Evolutionary conservation across 2,888 invertebrate species (phyloP).

Genomic region (Drosophila flavopinicola): DNA sequence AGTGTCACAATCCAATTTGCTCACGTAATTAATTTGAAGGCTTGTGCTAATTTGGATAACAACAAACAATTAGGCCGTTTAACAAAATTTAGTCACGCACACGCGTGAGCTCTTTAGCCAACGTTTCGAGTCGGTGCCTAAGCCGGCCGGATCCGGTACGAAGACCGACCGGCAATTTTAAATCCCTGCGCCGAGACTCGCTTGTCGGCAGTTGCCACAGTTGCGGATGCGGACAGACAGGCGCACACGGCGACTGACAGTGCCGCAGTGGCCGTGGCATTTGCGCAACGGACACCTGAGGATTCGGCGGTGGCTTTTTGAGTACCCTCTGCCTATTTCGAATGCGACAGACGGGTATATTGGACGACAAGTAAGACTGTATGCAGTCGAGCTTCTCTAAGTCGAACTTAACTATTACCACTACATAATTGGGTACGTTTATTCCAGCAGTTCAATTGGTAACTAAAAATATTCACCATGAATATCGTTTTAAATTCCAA

Average conservation of each 20-base stretch:
- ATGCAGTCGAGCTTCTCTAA: too few relatives aligned
- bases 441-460: too few relatives aligned
- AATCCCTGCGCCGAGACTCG: conserved; percentile 9
- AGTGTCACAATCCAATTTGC: conserved; percentile 58
- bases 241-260: conserved; percentile 61
- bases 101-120: not conserved
- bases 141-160: conserved; percentile 8
- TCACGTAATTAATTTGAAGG: conserved; percentile 67
- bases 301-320: conserved; percentile 45
- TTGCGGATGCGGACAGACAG: conserved; percentile 47
- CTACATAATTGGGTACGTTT: too few relatives aligned
- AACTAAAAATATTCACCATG: too few relatives aligned
- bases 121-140: not conserved
- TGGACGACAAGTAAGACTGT: not conserved
- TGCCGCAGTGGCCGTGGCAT: conserved; percentile 62
- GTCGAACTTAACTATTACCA: too few relatives aligned
- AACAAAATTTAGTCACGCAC: conserved; percentile 53
- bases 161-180: conserved; percentile 22
- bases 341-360: not conserved
- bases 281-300: conserved; percentile 71
- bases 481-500: too few relatives aligned
- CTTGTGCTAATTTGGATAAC: conserved; percentile 50
- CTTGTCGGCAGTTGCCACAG: conserved; percentile 24
- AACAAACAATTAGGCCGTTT: conserved; percentile 44
- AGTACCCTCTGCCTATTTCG: conserved; percentile 1